Conservation (phyloP, 2,888 invertebrate species). For the Rhagophthalmus giganteus region DNA sequence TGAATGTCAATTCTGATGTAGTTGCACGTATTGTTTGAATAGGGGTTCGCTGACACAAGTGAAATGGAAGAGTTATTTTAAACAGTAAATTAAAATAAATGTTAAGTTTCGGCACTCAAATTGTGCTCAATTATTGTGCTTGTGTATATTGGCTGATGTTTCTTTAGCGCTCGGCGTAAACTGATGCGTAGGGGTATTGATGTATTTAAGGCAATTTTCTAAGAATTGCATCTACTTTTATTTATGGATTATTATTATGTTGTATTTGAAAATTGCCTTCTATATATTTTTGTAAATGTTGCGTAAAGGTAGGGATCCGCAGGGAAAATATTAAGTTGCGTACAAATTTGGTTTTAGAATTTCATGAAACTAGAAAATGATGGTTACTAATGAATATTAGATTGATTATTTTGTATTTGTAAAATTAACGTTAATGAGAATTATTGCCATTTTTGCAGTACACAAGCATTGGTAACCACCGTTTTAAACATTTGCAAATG, state of each 20-base stretch:
- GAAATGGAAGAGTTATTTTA: too few relatives aligned
- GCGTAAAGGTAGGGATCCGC: slow-evolving; percentile 20
- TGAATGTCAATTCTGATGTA: too few relatives aligned
- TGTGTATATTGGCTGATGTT: slow-evolving; percentile 27
- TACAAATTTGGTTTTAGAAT: slow-evolving; percentile 2
- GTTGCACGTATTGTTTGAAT: too few relatives aligned
- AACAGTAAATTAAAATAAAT: too few relatives aligned
- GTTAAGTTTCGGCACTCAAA: too few relatives aligned
- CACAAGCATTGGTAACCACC: slow-evolving; percentile 21
- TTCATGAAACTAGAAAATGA: slow-evolving; percentile 10
- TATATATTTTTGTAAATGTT: slow-evolving; percentile 12
- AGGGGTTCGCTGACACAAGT: too few relatives aligned
- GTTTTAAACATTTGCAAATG: slow-evolving; percentile 20
- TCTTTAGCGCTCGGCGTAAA: slow-evolving; percentile 24
- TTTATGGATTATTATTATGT: slow-evolving; percentile 1
- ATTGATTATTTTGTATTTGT: not conserved
- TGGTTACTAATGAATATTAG: slow-evolving; percentile 11
- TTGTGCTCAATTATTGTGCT: too few relatives aligned
- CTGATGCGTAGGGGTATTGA: slow-evolving; percentile 22
- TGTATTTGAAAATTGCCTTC: slow-evolving; percentile 9
- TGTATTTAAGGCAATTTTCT: slow-evolving; percentile 14
- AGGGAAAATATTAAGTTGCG: slow-evolving; percentile 7
- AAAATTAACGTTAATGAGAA: not conserved
- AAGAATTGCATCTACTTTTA: not conserved
- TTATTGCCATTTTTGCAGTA: too few relatives aligned